Evolutionary conservation across 1,140 invertebrate species (phyloP), one percentile per base, ranked within the genome.

Genomic region (Mactra quadrangularis): DNA sequence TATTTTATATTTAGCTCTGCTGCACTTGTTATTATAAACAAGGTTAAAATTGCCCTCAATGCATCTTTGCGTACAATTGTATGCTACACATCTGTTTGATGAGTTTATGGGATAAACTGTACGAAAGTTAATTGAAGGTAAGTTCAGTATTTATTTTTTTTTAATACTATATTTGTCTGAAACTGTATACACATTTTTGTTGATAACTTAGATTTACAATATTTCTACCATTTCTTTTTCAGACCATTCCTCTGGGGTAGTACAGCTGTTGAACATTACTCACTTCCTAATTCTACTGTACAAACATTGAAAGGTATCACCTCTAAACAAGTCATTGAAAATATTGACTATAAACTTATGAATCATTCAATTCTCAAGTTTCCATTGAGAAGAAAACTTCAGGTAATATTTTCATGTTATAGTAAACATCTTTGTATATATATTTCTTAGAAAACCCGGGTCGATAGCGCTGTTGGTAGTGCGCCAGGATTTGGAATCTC

Each of bases 211-310:
- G n/a, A n/a, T n/a, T n/a, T n/a, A n/a, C n/a, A n/a, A n/a, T n/a
- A n/a, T n/a, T n/a, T n/a, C n/a, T n/a, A n/a, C n/a, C n/a, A 47
- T 79, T 59, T 66, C 45, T 31, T 95, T 92, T 97, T 95, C 87
- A 95, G 95, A 83, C 96, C 96, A 17, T 97, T 96, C 87, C 92
- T 97, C 0, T 97, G 96, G 95, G 96, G 97, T 7, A 95, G 95
- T 88, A 95, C 95, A 19, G 96, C 96, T 0, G 95, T 96, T 15
- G 95, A 94, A 41, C 95, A 96, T 91, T 97, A 97, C 86, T 95
- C 95, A 17, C 93, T 96, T 0, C 94, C 95, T 68, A 93, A 92
- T 4, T 93, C 94, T 68, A 88, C 94, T 76, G 94, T 95, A 86
- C 93, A 94, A 85, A 94, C 94, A 27, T 91, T 96, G 94, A 94